Percentiles rank a stretch among this genome's conserved stretches.
phyloP scores from a whole-genome alignment of 1,140 invertebrate species.

The Drosophila simulans region DNA sequence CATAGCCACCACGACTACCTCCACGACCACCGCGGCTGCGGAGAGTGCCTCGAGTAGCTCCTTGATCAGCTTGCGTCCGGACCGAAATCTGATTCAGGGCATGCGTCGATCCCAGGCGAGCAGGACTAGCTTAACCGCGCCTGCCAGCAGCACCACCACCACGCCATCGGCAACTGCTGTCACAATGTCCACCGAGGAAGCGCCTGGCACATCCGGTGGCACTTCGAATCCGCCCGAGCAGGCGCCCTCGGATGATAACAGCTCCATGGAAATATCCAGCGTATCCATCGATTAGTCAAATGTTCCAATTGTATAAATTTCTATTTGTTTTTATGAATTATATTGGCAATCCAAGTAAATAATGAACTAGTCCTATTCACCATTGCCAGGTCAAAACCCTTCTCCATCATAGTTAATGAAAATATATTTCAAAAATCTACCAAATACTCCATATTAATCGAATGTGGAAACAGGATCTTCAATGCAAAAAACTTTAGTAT shows the following conservation, averaged over 20 bases:
- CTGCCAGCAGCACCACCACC: constrained; percentile 26
- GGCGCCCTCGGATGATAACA: constrained; percentile 58
- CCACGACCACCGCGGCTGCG: constrained; percentile 3
- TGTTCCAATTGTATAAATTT: constrained; percentile 27
- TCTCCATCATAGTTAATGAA: background rate
- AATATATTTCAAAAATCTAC: background rate
- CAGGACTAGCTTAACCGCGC: constrained; percentile 16
- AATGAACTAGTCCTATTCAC: constrained; percentile 2
- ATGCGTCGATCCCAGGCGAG: constrained; percentile 45
- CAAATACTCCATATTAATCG: background rate
- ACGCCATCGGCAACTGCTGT: constrained; percentile 6
- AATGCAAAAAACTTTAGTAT: too few relatives aligned
- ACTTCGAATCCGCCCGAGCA: constrained; percentile 28
- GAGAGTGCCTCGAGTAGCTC: constrained; percentile 17
- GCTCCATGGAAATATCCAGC: constrained; percentile 77
- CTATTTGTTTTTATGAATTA: constrained; percentile 31
- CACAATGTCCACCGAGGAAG: constrained; percentile 20
- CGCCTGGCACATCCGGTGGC: constrained; percentile 20
- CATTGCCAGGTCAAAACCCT: too few relatives aligned
- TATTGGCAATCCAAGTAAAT: constrained; percentile 10
- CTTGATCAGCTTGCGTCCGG: constrained; percentile 12
- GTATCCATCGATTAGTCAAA: constrained; percentile 69
- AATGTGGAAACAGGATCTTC: too few relatives aligned
- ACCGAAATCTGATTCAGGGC: constrained; percentile 31
- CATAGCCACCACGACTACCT: constrained; percentile 9